A percentile compares a stretch with the other conserved stretches of the same genome.
phyloP scores from a whole-genome alignment of 2,797 vertebrate genomes.

The Neosalanx taihuensis region DNA sequence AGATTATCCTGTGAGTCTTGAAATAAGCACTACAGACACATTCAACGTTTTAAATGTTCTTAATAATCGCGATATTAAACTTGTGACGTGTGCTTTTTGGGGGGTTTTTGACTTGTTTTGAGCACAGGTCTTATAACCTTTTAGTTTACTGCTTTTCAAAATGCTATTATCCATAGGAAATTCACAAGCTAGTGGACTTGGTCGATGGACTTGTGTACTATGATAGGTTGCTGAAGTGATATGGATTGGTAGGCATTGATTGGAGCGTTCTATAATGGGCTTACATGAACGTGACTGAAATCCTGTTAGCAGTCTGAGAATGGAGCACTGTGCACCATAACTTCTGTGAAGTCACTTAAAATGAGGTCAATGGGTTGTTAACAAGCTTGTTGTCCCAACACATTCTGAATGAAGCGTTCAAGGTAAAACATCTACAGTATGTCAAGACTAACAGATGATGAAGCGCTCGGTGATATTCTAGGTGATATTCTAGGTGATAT shows the following conservation, averaged over 20 bases:
- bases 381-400: not conserved
- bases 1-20: constrained; percentile 10
- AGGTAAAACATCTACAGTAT: no score
- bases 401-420: no score
- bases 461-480: no score
- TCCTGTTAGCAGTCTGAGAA: not conserved
- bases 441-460: no score
- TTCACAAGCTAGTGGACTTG: not conserved
- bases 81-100: not conserved
- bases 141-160: not conserved
- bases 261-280: not conserved
- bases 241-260: constrained; percentile 4
- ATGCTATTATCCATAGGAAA: not conserved
- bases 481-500: no score
- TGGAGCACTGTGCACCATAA: constrained; percentile 1
- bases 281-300: not conserved
- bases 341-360: constrained; percentile 29
- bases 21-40: constrained; percentile 7
- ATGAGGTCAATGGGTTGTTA: not conserved
- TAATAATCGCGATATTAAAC: not conserved
- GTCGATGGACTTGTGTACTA: not conserved
- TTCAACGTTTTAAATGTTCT: not conserved
- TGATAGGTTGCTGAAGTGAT: not conserved
- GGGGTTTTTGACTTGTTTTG: not conserved
- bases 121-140: constrained; percentile 1